phyloP scores from a whole-genome alignment of 2,113 vertebrate genomes.

The Chloroceryle aenea region DNA sequence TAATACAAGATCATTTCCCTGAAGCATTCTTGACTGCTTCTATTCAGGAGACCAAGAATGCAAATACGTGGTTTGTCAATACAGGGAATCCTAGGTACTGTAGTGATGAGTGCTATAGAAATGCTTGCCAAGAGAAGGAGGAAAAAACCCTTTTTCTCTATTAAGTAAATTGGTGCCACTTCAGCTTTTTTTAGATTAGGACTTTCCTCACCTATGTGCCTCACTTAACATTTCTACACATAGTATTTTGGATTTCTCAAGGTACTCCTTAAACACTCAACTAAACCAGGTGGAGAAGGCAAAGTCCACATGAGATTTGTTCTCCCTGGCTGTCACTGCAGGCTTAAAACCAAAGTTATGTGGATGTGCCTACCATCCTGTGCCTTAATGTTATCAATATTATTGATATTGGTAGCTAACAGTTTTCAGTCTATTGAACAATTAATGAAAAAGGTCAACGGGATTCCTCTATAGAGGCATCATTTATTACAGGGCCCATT shows the following conservation, averaged over 20 bases:
- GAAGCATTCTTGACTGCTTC: not conserved
- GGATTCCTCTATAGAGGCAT: not conserved
- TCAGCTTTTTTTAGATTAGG: slow-evolving; percentile 22
- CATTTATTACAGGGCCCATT: slow-evolving; percentile 23
- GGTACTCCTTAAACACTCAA: slow-evolving; percentile 11
- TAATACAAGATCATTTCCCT: not conserved
- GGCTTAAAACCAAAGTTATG: not conserved
- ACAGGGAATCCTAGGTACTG: not conserved
- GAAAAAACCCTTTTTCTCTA: not conserved
- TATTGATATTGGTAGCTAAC: slow-evolving; percentile 9
- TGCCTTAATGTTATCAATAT: not conserved
- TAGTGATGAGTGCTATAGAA: slow-evolving; percentile 19
- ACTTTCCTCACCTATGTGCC: slow-evolving; percentile 15
- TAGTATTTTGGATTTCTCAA: slow-evolving; percentile 23
- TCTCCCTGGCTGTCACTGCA: not conserved
- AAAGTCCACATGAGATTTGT: not conserved
- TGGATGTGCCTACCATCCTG: not conserved
- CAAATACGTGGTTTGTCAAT: not conserved
- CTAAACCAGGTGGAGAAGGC: slow-evolving; percentile 14
- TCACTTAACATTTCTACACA: slow-evolving; percentile 14
- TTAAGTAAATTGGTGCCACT: slow-evolving; percentile 8
- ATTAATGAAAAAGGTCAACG: slow-evolving; percentile 52
- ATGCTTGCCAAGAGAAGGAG: not conserved
- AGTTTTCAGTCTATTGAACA: slow-evolving; percentile 48
- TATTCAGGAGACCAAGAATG: not conserved